These are phyloP conservation scores for Bufo gargarizans DNA, from an alignment of 2,113 vertebrate genomes.

Conservation along the genomic window DNA sequence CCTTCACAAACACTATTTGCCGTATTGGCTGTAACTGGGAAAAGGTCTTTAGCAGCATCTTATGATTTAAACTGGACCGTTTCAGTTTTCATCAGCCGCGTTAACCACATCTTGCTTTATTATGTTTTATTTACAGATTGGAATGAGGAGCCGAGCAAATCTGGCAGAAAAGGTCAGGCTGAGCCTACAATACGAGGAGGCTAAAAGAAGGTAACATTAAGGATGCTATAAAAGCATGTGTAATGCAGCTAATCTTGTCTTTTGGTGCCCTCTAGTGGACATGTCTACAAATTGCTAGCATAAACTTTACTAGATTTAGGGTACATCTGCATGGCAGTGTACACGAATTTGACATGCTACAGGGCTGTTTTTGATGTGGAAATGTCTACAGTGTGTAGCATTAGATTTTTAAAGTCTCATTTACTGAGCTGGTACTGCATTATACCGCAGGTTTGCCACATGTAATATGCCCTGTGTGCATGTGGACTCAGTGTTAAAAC, in stretches of 20 bases:
- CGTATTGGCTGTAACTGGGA: background rate
- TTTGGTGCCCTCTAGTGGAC: conserved; percentile 23
- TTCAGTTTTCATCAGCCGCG: background rate
- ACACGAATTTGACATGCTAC: too few relatives aligned
- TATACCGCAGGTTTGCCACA: too few relatives aligned
- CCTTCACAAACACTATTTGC: background rate
- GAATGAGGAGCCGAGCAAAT: conserved; percentile 74
- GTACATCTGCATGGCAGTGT: too few relatives aligned
- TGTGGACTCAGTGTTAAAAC: too few relatives aligned
- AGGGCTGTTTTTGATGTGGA: too few relatives aligned
- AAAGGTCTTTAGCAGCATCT: background rate
- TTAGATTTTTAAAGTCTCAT: too few relatives aligned
- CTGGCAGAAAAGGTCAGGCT: conserved; percentile 83
- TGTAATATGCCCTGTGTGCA: too few relatives aligned
- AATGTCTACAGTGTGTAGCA: too few relatives aligned
- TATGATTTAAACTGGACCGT: background rate
- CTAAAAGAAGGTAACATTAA: conserved; percentile 78
- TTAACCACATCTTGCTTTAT: background rate
- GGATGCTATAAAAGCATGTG: background rate
- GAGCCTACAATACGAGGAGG: conserved; percentile 84
- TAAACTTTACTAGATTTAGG: too few relatives aligned
- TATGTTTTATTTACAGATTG: conserved; percentile 67
- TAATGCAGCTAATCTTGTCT: background rate
- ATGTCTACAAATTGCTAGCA: too few relatives aligned
- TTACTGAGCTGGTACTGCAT: too few relatives aligned